Conservation (phyloP, 1,140 invertebrate species). For the Zaprionus nigranus region DNA sequence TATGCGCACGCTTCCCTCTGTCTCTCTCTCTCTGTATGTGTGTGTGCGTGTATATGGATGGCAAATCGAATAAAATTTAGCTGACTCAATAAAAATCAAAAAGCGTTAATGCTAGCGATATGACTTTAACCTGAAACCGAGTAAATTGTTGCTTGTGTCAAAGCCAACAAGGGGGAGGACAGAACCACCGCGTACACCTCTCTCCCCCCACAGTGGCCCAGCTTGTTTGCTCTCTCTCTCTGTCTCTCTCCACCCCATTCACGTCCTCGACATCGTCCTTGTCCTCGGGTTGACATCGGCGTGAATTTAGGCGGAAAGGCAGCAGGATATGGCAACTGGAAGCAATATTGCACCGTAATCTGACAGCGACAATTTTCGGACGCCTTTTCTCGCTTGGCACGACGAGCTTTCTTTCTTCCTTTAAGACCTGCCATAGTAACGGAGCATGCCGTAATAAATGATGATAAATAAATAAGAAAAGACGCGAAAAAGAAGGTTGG, state of each 20-base stretch:
- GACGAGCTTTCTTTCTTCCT: conserved; percentile 23
- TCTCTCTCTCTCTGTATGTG: conserved; percentile 25
- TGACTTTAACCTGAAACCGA: conserved; percentile 84
- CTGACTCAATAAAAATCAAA: conserved; percentile 85
- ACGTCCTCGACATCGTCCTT: conserved; percentile 30
- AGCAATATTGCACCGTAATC: conserved; percentile 81
- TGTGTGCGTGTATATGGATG: conserved; percentile 53
- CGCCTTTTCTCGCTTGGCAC: conserved; percentile 62
- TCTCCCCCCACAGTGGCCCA: not conserved
- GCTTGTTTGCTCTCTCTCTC: not conserved
- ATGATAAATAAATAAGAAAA: conserved; percentile 75
- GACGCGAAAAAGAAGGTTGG: conserved; percentile 59
- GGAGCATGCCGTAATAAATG: conserved; percentile 69
- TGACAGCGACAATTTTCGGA: conserved; percentile 79
- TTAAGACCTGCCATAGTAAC: conserved; percentile 51
- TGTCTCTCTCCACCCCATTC: not conserved
- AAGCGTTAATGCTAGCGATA: conserved; percentile 84
- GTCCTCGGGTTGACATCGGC: conserved; percentile 21
- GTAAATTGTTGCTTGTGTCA: conserved; percentile 82
- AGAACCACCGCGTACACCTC: not conserved
- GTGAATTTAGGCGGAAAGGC: conserved; percentile 66
- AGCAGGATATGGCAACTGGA: conserved; percentile 79
- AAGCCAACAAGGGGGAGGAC: conserved; percentile 58
- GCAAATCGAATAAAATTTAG: conserved; percentile 84
- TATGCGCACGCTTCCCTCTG: not conserved